Evolutionary conservation across 37 sponge, comb jelly and placozoan species (phyloP), one percentile per base, ranked within the genome.

Genomic region (Halichondria panicea): DNA sequence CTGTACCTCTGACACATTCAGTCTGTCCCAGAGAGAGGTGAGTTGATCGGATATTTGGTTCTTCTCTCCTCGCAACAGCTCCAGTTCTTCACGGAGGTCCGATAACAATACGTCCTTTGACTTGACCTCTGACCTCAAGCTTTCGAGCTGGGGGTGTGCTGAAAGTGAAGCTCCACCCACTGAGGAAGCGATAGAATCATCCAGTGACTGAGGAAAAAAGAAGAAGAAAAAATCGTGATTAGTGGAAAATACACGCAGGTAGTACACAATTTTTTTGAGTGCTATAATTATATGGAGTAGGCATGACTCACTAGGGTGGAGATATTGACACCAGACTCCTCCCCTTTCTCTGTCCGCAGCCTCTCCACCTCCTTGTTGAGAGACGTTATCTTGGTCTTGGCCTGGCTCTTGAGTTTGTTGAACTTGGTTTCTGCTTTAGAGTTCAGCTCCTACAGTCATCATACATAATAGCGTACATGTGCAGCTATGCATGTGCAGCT

Each of bases 341-440:
- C 83, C 55, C 75, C 75, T 39, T 54, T 36, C 42, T 76, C 77
- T 41, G 24, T 77, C 55, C 48, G 75, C 56, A 75, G 54, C 55
- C 70, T 68, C 66, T 87, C 88, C 52, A 87, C 76, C 44, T 87
- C 77, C 19, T 55, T 48, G 32, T 43, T 80, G 13, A 87, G 77
- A 9, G 43, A 35, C 21, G 77, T 50, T 63, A 87, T 81, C 77
- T 87, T 87, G 18, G 43, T 62, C 63, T 87, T 87, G 55, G 88
- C 88, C 63, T 87, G 88, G 8, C 55, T 32, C 63, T 75, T 80
- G 18, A 87, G 74, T 42, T 75, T 80, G 70, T 76, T 87, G 71
- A 87, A 87, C 66, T 87, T 87, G 28, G 63, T 48, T 71, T 87
- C 88, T 63, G 81, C 88, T 52, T 81, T 87, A 4, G 39, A 12